These are phyloP conservation scores for Ophioninae sp. DNA, from an alignment of 2,888 invertebrate genomes.

Conservation along the genomic window DNA sequence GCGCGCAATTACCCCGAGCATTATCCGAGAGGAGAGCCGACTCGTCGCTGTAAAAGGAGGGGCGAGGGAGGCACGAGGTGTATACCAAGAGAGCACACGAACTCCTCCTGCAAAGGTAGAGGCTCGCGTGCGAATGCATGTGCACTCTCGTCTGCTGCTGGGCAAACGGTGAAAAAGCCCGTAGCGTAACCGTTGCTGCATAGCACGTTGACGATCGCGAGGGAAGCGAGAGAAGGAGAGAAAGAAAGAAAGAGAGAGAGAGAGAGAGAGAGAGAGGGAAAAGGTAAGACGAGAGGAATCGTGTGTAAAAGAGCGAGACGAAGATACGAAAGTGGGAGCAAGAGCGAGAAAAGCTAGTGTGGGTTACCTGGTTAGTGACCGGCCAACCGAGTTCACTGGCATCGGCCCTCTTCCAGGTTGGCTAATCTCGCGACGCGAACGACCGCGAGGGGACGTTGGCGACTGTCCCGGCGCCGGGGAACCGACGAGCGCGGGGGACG, in stretches of 20 bases:
- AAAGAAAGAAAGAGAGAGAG: constrained; percentile 8
- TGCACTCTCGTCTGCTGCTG: constrained; percentile 63
- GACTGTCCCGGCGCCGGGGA: constrained; percentile 33
- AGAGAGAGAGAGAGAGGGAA: constrained; percentile 44
- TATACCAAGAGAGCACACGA: constrained; percentile 45
- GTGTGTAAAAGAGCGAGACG: constrained; percentile 16
- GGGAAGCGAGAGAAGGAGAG: constrained; percentile 31
- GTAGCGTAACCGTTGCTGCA: constrained; percentile 79
- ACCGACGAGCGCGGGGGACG: constrained; percentile 34
- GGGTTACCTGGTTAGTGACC: constrained; percentile 82
- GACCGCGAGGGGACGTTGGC: constrained; percentile 51
- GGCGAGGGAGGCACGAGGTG: constrained; percentile 31
- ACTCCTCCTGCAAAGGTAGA: neutral
- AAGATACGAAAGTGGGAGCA: constrained; percentile 52
- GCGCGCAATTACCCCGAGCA: constrained; percentile 69
- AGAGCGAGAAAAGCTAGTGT: constrained; percentile 76
- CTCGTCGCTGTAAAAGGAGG: constrained; percentile 27
- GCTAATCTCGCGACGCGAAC: constrained; percentile 77
- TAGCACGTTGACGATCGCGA: constrained; percentile 76
- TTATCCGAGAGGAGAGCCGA: constrained; percentile 54
- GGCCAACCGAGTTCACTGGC: constrained; percentile 82
- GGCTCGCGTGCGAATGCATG: constrained; percentile 41
- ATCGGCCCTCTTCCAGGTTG: constrained; percentile 79
- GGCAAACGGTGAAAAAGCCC: constrained; percentile 79
- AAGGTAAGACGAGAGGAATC: neutral